Percentiles rank a stretch among this genome's conserved stretches.
Evolutionary conservation across 1,140 invertebrate genomes (phyloP).

Genomic region (Zelostemma sp.): DNA sequence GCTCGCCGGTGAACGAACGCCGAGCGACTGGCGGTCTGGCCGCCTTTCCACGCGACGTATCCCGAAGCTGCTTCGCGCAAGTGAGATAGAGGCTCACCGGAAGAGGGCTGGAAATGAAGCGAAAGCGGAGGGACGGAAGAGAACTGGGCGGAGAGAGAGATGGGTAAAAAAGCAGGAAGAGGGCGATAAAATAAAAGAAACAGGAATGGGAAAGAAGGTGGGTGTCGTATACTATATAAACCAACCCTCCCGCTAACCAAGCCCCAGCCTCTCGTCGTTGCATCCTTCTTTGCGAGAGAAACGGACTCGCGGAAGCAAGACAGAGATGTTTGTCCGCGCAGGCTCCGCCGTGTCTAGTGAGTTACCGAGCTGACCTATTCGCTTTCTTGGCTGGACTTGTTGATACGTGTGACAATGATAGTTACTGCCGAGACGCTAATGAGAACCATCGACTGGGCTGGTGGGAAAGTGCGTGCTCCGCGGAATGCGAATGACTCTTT

Average conservation of each 20-base stretch:
- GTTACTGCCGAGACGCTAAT: slow-evolving; percentile 5
- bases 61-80: slow-evolving; percentile 52
- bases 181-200: slow-evolving; percentile 36
- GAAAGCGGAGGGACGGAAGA: slow-evolving; percentile 27
- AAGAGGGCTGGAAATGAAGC: slow-evolving; percentile 32
- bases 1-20: slow-evolving; percentile 66
- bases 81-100: slow-evolving; percentile 41
- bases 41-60: slow-evolving; percentile 58
- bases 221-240: slow-evolving; percentile 7
- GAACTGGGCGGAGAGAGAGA: slow-evolving; percentile 23
- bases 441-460: no score
- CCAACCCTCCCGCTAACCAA: slow-evolving; percentile 22
- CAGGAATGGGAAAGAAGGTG: slow-evolving; percentile 13
- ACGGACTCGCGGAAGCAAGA: slow-evolving; percentile 4
- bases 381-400: slow-evolving; percentile 43
- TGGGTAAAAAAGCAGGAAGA: slow-evolving; percentile 23
- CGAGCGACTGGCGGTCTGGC: slow-evolving; percentile 66
- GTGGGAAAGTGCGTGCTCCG: no score
- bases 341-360: slow-evolving; percentile 15
- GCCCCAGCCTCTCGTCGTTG: slow-evolving; percentile 21
- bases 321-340: slow-evolving; percentile 36
- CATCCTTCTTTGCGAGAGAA: slow-evolving; percentile 21
- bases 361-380: slow-evolving; percentile 38
- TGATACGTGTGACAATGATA: slow-evolving; percentile 42
- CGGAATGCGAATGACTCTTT: no score